Base-by-base conservation (phyloP, 2,888 invertebrate genomes). In the Ceramica pisi region DNA sequence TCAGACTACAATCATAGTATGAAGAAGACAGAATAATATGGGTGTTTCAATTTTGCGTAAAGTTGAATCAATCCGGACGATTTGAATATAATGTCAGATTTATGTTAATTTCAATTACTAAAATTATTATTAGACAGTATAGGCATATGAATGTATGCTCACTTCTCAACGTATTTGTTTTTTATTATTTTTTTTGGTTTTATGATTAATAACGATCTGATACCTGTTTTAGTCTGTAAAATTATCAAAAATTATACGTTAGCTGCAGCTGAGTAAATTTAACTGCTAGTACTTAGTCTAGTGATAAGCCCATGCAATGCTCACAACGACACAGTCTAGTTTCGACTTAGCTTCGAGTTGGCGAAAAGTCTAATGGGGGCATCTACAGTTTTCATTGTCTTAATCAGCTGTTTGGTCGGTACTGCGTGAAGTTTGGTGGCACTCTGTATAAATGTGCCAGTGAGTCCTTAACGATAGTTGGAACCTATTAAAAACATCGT, bases 361-460 rank as follows among this genome's bases (percentile, higher is more conserved):
- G 66, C 35, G 23, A 62, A 79, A 66, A 67, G 48, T 73, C 61
- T 53, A 21, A 60, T 59, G 44, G 62, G 57, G 21, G 44, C 31
- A 48, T 71, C 80, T 21, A 85, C 66, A 84, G 88, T 83, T 89
- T 89, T 87, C 76, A 79, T 65, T 89, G 82, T 89, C 82, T 64
- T 57, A 71, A 86, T 80, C 79, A 85, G 77, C 78, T 83, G 81
- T 80, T 85, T 74, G 59, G 78, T 75, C 67, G 81, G 68, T 82
- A 81, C 68, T 70, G 68, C 59, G 71, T 81, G 55, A 84, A 86
- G 78, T 81, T 85, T 71, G 71, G 71, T 41, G 72, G 67, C 74
- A 68, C 71, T 75, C 75, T 79, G 8, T 76, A 77, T 83, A 73
- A 70, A 72, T 77, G 69, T 67, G 65, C 64, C 56, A 51, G 63